Conservation (phyloP, 2,113 vertebrate species). For the Brienomyrus brachyistius region DNA sequence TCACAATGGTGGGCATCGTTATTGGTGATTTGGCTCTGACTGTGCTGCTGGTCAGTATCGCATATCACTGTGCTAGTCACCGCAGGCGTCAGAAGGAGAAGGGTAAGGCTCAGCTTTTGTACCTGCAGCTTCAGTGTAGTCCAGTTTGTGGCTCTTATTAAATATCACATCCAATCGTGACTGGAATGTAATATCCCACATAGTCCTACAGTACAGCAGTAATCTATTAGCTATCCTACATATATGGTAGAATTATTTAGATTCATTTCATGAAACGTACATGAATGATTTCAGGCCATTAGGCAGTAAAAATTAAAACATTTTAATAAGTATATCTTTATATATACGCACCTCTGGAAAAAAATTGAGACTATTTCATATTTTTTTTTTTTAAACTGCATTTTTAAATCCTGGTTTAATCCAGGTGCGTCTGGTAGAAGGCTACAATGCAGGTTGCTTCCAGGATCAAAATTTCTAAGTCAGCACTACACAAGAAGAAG, state of each 20-base stretch:
- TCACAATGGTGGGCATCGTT: slow-evolving; percentile 50
- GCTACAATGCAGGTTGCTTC: no score
- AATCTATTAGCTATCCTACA: not conserved
- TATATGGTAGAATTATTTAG: not conserved
- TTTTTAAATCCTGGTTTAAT: not conserved
- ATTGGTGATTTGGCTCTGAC: slow-evolving; percentile 55
- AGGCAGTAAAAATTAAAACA: not conserved
- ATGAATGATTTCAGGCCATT: no score
- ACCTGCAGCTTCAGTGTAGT: not conserved
- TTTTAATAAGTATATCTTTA: not conserved
- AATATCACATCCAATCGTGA: not conserved
- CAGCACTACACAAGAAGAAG: no score
- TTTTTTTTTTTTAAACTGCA: not conserved
- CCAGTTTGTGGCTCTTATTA: not conserved
- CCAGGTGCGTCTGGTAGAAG: not conserved
- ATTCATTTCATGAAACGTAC: not conserved
- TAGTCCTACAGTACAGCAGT: not conserved
- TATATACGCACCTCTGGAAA: no score
- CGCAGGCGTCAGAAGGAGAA: slow-evolving; percentile 39
- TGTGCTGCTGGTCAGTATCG: slow-evolving; percentile 48
- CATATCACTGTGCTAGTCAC: slow-evolving; percentile 50
- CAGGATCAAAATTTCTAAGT: no score
- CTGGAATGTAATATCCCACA: not conserved
- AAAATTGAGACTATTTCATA: not conserved
- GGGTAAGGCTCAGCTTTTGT: slow-evolving; percentile 31